Base-by-base conservation (phyloP, 2,113 vertebrate species). In the Mungos mungo region DNA sequence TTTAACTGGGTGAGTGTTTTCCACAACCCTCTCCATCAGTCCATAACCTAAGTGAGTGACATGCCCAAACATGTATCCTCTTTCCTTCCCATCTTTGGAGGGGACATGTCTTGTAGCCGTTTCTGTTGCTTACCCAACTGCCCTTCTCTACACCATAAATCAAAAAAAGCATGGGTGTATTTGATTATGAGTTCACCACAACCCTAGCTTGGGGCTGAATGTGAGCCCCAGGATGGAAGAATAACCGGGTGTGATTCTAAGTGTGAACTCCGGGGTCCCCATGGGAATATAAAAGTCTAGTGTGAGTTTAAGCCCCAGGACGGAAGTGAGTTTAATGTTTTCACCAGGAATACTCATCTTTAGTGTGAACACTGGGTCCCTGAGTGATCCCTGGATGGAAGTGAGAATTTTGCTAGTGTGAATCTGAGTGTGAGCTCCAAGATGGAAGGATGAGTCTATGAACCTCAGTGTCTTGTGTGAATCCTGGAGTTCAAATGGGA, bases 401-500 rank as follows among this genome's bases (percentile, higher is more conserved):
- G 35, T 47, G 45, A 86, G 81, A 90, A 57, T 77, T 41, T 18
- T 86, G n/a, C 81, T 81, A 83, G 19, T 41, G 33, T 16, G 35
- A 71, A 31, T 50, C 47, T 82, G 60, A 96, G 54, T 60, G 33
- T 90, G 81, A 87, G 66, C 15, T 35, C 52, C 54, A 90, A 82
- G 76, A n/a, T 57, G 14, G 19, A 74, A 72, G 41, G 18, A 14
- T 35, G 47, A 29, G 23, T 15, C 19, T 45, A 74, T 57, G 57
- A 94, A 69, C 33, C 41, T 33, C 63, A 45, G 25, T 54, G 69
- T 83, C 79, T 38, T 76, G 12, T 15, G 50, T n/a, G 66, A 90
- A 41, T 90, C 81, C 66, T 54, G 60, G 29, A 83, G 65, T 52
- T 86, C 92, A 92, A 54, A 95, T 88, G 6, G 60, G 85, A 92